Evolutionary conservation across 2,113 vertebrate species (phyloP).

Genomic region (Erinaceus europaeus): DNA sequence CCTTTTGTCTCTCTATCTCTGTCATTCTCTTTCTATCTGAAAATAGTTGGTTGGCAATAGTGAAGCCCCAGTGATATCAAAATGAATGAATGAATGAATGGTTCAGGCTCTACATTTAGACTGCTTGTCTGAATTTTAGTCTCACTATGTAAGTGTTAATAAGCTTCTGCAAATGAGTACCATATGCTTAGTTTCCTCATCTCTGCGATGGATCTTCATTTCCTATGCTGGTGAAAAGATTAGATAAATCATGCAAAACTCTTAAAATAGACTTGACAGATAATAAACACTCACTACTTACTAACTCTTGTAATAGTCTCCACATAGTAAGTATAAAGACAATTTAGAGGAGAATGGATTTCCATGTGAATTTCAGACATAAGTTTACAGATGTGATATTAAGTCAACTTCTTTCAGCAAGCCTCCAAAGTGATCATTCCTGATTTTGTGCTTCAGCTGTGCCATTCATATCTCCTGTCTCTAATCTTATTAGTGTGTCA

Average conservation of each 20-base stretch:
- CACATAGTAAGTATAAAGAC: background rate
- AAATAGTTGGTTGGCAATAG: too few relatives aligned
- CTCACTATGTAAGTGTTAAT: background rate
- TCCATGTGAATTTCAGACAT: background rate
- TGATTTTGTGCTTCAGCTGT: background rate
- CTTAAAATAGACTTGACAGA: background rate
- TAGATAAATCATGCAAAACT: background rate
- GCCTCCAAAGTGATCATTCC: background rate
- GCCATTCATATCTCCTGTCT: background rate
- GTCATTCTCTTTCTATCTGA: too few relatives aligned
- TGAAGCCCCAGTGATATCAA: too few relatives aligned
- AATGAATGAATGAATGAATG: too few relatives aligned
- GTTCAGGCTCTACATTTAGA: too few relatives aligned
- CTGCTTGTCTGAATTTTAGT: background rate
- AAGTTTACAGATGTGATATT: background rate
- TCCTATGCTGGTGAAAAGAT: background rate
- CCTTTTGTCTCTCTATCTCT: background rate
- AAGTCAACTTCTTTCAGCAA: background rate
- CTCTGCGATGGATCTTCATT: background rate
- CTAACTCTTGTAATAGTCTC: background rate
- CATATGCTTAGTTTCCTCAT: constrained; percentile 10
- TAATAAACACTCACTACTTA: background rate
- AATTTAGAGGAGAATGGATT: background rate
- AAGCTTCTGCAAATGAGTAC: background rate
- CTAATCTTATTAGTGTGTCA: too few relatives aligned